Base-by-base conservation (phyloP, 2,113 vertebrate species). In the Raja brachyura region DNA sequence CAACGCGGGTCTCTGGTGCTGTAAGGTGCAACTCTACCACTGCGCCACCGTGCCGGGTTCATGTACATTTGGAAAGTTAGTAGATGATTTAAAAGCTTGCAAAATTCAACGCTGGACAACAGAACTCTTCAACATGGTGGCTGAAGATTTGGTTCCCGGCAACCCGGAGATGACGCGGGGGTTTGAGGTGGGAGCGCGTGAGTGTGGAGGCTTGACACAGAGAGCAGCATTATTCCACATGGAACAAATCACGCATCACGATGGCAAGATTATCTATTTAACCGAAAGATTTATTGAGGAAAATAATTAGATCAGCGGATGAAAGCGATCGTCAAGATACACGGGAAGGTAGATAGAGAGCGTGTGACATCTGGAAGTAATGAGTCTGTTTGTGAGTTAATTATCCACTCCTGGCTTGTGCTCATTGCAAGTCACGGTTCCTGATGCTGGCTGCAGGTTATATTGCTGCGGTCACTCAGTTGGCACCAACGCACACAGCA, bases 231-330 rank as follows among this genome's bases (percentile, higher is more conserved):
- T 86, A 61, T 13, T 56, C n/a, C 81, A 86, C 14, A 11, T 86
- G 81, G 56, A 86, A 86, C 59, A 54, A 86, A 61, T 86, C 13
- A 86, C 54, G 56, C 25, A 86, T 61, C 56, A n/a, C 54, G 61
- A 59, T 86, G 54, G 28, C 13, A 59, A 61, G 10, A 59, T 85
- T 61, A 86, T 86, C 59, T 86, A 61, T n/a, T 86, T 61, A 14
- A n/a, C 81, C 13, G 61, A n/a, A 33, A 86, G 25, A 16, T n/a
- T 85, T 86, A 59, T 61, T 61, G 54, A 28, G 3, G 54, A 86
- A 59, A 86, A 61, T 61, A n/a, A 86, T 86, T 61, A 86, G 56
- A n/a, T 86, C 81, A 61, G 22, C 56, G n/a, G 25, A 86, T 86
- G 81, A 61, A 86, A 86, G 54, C 0, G 56, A 86, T 86, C 4